phyloP scores from a whole-genome alignment of 2,113 vertebrate species.

The Narcine bancroftii region DNA sequence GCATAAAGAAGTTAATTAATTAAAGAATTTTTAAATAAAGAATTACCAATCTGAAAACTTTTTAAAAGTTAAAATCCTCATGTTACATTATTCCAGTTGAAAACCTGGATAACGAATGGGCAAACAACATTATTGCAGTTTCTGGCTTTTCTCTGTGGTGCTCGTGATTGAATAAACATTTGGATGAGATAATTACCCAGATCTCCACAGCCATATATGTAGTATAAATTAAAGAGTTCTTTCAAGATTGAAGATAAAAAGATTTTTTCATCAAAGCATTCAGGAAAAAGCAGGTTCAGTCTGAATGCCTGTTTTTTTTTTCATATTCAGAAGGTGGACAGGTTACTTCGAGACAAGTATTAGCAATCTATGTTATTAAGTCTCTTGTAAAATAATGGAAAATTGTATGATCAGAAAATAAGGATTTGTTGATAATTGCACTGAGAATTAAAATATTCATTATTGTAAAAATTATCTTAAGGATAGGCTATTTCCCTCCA shows the following conservation, averaged over 20 bases:
- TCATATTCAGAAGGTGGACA: not conserved
- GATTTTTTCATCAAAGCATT: conserved; percentile 28
- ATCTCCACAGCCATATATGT: not conserved
- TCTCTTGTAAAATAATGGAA: not conserved
- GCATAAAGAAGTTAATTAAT: not conserved
- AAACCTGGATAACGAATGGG: not conserved
- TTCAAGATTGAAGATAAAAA: conserved; percentile 32
- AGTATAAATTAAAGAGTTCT: conserved; percentile 21
- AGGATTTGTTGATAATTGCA: not conserved
- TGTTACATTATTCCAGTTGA: not conserved
- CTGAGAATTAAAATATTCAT: not conserved
- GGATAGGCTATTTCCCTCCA: too few relatives aligned
- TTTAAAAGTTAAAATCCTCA: not conserved
- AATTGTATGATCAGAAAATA: not conserved
- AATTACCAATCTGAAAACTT: not conserved
- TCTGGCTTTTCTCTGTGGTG: not conserved
- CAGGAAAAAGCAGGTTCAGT: not conserved
- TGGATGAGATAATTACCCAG: not conserved
- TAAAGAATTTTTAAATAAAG: too few relatives aligned
- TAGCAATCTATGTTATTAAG: not conserved
- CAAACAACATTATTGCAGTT: not conserved
- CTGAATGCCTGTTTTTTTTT: not conserved
- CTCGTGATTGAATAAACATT: not conserved
- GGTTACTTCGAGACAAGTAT: not conserved
- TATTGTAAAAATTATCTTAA: not conserved